Percentiles rank a stretch among this genome's conserved stretches.
Conservation (phyloP, 2,888 invertebrate genomes). For the Lamellibrachia satsuma region DNA sequence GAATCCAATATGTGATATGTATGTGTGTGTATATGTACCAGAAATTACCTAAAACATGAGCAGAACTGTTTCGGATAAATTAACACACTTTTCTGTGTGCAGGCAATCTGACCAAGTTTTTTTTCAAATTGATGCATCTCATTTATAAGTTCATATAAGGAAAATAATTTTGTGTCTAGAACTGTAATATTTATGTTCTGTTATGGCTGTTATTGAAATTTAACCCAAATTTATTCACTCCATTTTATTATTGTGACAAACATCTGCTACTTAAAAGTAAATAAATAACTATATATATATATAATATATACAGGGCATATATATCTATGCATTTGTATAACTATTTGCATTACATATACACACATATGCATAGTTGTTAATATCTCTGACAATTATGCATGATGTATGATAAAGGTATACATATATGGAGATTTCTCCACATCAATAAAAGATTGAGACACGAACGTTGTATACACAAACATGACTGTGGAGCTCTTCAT, state of each 20-base stretch:
- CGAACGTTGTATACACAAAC: not conserved
- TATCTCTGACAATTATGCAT: not conserved
- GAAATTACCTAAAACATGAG: not conserved
- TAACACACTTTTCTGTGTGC: not conserved
- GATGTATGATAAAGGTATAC: not conserved
- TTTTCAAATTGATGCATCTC: not conserved
- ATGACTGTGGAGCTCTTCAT: not conserved
- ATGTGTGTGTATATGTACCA: conserved; percentile 3
- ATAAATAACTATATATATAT: not conserved
- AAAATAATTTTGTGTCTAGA: not conserved
- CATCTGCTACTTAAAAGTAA: not conserved
- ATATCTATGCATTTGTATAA: not conserved
- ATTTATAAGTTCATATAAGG: not conserved
- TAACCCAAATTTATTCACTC: not conserved
- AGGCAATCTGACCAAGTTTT: not conserved
- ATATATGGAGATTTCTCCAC: conserved; percentile 17
- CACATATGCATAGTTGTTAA: conserved; percentile 10
- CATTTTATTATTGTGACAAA: not conserved
- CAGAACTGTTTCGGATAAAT: not conserved
- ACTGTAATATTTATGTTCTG: not conserved
- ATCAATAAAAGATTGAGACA: not conserved
- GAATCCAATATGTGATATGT: not conserved
- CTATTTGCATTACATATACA: not conserved
- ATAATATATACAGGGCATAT: not conserved
- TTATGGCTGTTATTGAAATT: not conserved